A percentile compares a stretch with the other conserved stretches of the same genome.
These are phyloP conservation scores for Atrichornis clamosus DNA, from an alignment of 2,113 vertebrate species.

Conservation along the genomic window DNA sequence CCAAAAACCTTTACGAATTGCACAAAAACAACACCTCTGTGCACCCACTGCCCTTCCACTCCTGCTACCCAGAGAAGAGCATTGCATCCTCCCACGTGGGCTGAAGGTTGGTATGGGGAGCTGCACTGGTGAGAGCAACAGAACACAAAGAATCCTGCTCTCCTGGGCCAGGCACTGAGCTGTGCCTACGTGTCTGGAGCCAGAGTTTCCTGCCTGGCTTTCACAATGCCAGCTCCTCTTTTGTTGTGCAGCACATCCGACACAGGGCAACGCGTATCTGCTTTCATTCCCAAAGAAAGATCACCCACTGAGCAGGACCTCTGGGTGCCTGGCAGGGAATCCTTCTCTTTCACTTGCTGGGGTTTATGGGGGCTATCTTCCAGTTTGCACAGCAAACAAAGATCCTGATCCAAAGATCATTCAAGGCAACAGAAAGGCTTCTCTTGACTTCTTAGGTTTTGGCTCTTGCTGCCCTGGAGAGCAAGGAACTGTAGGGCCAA, in stretches of 20 bases:
- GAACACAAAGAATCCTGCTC: not conserved
- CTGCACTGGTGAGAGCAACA: not conserved
- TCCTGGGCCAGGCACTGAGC: not conserved
- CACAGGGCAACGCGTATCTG: not conserved
- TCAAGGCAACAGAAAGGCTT: not conserved
- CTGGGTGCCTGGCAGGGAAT: not conserved
- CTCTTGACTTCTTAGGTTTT: not conserved
- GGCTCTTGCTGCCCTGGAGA: not conserved
- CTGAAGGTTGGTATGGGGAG: not conserved
- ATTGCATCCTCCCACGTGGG: not conserved
- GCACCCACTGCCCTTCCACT: not conserved
- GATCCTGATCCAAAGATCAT: not conserved
- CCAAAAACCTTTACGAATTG: not conserved
- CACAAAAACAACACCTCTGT: not conserved
- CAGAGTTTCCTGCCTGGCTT: not conserved
- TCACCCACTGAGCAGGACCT: not conserved
- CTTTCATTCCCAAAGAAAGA: slow-evolving; percentile 4
- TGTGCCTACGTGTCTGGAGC: slow-evolving; percentile 24
- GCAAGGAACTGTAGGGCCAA: not conserved
- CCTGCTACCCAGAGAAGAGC: not conserved
- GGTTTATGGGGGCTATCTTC: not conserved
- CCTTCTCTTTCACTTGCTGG: not conserved
- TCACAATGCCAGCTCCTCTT: slow-evolving; percentile 9
- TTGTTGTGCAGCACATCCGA: not conserved
- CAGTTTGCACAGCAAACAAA: not conserved